Base-by-base conservation (phyloP, 2,888 invertebrate genomes). In the Tricholauxania praeusta region DNA sequence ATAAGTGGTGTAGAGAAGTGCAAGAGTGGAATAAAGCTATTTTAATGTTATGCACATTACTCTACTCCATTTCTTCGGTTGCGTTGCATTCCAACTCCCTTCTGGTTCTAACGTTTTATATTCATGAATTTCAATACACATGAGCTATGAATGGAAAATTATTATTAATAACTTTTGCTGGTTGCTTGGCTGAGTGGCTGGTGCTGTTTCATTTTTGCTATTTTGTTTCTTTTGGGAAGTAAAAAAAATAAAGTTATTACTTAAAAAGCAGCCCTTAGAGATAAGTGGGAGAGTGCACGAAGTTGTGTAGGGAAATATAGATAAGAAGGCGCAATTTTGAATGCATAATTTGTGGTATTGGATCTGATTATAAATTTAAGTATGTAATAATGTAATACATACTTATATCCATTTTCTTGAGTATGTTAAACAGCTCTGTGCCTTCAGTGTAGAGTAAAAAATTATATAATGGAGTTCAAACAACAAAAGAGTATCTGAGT, bases 121-220 rank as follows among this genome's bases (percentile, higher is more conserved):
- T 70, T 70, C 70, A 69, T 69, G 60, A 19, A 62, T 62, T 69
- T 62, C 39, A 39, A 47, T 70, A 63, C 53, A 62, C 52, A 70
- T 63, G 70, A 70, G 70, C 52, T 63, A 70, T 70, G 70, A 70
- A 70, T 70, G 70, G 70, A 70, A 62, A 70, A 70, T 70, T 62
- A 57, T 70, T 63, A 70, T 70, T 70, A 70, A 70, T 70, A 70
- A 63, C 64, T 53, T 70, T 63, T 63, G 15, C 52, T 62, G 22
- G 12, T 48, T 68, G 22, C 47, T 76, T 78, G 78, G 78, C 77
- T 81, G 78, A 78, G 75, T 76, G 74, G 74, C 55, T 59, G 67
- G 22, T 57, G 59, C 49, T 66, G 62, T 71, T 81, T 78, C 75
- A 67, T 75, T 78, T 76, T 74, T 71, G 74, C 67, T 80, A 78